phyloP scores from a whole-genome alignment of 2,797 vertebrate genomes.

The Garrulus glandarius region DNA sequence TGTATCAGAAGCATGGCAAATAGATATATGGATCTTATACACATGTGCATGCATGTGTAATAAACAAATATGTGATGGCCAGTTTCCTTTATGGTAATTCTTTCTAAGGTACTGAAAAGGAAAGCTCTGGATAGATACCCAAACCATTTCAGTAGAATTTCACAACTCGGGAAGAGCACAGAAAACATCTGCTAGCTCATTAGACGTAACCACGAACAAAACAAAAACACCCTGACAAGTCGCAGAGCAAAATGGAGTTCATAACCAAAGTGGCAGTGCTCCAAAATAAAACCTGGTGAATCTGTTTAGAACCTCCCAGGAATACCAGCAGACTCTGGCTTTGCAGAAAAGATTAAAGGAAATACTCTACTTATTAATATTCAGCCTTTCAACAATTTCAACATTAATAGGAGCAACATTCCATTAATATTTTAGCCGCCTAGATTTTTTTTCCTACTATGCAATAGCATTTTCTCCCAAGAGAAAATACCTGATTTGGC shows the following conservation, averaged over 20 bases:
- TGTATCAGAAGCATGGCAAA: neutral
- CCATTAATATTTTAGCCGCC: neutral
- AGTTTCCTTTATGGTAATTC: neutral
- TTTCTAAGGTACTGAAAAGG: neutral
- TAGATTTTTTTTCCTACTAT: neutral
- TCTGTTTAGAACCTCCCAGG: neutral
- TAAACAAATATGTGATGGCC: neutral
- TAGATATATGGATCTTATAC: neutral
- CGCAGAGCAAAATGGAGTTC: neutral
- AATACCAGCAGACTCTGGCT: neutral
- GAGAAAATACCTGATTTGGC: neutral
- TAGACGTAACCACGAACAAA: neutral
- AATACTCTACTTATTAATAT: neutral
- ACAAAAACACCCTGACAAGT: neutral
- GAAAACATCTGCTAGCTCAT: neutral
- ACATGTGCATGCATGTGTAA: accelerated
- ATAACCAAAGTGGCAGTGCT: neutral
- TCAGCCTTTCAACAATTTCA: neutral
- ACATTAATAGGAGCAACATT: neutral
- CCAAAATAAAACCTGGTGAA: neutral
- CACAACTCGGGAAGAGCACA: neutral
- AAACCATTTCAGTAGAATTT: neutral
- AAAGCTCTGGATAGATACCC: neutral
- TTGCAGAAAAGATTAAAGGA: neutral
- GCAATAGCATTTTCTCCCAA: neutral